These are phyloP conservation scores for Polia nebulosa DNA, from an alignment of 2,888 invertebrate species.

Conservation along the genomic window DNA sequence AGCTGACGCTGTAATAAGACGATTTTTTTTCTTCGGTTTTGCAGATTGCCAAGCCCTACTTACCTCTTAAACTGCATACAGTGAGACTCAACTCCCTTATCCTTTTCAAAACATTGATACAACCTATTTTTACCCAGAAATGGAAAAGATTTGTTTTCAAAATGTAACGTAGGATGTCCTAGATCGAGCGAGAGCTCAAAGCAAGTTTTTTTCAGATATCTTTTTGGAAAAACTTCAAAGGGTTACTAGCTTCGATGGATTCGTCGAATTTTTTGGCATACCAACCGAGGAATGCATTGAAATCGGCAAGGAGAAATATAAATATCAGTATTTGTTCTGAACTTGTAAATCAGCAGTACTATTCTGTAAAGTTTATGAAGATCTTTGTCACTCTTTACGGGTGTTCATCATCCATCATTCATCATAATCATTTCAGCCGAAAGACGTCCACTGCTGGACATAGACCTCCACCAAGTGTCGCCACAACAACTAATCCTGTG, in stretches of 20 bases:
- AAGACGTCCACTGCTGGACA: too few relatives aligned
- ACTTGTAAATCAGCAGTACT: background rate
- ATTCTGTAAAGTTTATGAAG: background rate
- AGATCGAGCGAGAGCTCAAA: slow-evolving; percentile 25
- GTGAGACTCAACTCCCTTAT: background rate
- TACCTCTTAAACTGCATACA: background rate
- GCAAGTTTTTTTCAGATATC: slow-evolving; percentile 11
- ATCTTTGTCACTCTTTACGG: background rate
- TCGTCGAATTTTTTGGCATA: slow-evolving; percentile 20
- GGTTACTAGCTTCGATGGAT: slow-evolving; percentile 34
- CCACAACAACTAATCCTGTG: too few relatives aligned
- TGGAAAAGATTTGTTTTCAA: background rate
- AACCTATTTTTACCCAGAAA: background rate
- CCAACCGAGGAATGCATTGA: background rate
- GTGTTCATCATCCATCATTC: too few relatives aligned
- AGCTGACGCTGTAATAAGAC: too few relatives aligned
- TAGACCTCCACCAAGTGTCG: too few relatives aligned
- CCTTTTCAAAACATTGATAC: background rate
- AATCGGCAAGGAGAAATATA: slow-evolving; percentile 9
- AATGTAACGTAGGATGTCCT: slow-evolving; percentile 24
- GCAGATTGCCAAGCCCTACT: background rate
- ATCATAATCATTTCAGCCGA: too few relatives aligned
- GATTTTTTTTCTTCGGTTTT: background rate
- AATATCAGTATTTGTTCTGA: background rate
- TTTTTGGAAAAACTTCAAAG: slow-evolving; percentile 43